These are phyloP conservation scores for Automeris io DNA, from an alignment of 2,888 invertebrate genomes.

Conservation along the genomic window DNA sequence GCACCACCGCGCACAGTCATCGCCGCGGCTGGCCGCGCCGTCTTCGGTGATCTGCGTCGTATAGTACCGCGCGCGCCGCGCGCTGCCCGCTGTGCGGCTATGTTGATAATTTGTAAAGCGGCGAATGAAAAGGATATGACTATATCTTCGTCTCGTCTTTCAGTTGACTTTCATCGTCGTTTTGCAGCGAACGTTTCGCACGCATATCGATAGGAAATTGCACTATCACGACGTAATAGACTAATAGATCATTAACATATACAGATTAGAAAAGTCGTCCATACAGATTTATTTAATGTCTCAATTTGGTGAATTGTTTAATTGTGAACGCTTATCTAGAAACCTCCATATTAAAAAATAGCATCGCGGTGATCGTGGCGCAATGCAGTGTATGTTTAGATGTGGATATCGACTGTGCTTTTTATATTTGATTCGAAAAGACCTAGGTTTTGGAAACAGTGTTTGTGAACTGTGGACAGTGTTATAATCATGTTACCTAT, in stretches of 20 bases:
- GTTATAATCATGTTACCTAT: constrained; percentile 67
- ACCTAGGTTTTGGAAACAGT: constrained; percentile 43
- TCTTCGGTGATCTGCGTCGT: constrained; percentile 32
- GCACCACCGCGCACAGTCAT: constrained; percentile 27
- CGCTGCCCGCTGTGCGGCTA: constrained; percentile 27
- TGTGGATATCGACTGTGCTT: constrained; percentile 60
- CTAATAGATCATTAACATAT: constrained; percentile 47
- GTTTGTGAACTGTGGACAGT: constrained; percentile 47
- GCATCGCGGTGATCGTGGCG: constrained; percentile 68
- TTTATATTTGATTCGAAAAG: constrained; percentile 50
- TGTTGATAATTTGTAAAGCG: constrained; percentile 70
- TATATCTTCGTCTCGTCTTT: constrained; percentile 76
- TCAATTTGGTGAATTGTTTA: constrained; percentile 22
- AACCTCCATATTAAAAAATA: constrained; percentile 42
- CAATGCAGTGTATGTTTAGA: constrained; percentile 74
- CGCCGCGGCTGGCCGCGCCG: constrained; percentile 30
- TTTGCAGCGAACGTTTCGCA: constrained; percentile 75
- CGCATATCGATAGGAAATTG: constrained; percentile 70
- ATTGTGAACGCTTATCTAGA: constrained; percentile 32
- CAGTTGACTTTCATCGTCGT: constrained; percentile 77
- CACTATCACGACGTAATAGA: constrained; percentile 72
- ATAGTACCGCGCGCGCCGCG: constrained; percentile 32
- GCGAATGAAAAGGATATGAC: constrained; percentile 72
- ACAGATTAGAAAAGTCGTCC: constrained; percentile 23
- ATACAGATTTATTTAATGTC: constrained; percentile 20